Percentiles rank a stretch among this genome's conserved stretches.
Evolutionary conservation across 2,113 vertebrate species (phyloP).

Genomic region (Leuciscus idus): DNA sequence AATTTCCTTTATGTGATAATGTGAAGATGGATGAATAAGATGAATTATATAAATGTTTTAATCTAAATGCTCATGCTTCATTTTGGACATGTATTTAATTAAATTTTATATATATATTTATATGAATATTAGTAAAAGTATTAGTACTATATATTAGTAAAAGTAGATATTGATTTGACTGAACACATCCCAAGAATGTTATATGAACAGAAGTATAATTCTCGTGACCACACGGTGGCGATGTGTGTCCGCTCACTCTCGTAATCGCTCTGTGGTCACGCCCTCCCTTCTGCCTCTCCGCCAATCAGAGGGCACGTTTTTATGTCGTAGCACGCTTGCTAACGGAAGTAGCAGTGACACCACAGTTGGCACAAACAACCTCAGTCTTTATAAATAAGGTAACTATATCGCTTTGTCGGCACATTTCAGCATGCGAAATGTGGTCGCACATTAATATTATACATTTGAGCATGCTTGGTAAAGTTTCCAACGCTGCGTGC

Average conservation of each 20-base stretch:
- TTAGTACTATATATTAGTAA: no score
- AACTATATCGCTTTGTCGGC: not conserved
- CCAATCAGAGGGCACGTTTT: constrained; percentile 41
- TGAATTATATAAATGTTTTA: not conserved
- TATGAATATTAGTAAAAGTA: no score
- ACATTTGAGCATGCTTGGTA: not conserved
- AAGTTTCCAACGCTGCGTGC: not conserved
- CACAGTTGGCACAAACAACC: constrained; percentile 23
- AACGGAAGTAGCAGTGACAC: constrained; percentile 29
- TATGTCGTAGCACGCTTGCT: constrained; percentile 29
- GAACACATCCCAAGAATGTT: no score
- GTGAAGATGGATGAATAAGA: not conserved
- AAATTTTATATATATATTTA: no score
- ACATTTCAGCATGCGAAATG: not conserved
- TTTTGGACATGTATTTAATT: no score
- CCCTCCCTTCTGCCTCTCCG: not conserved
- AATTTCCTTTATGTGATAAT: not conserved
- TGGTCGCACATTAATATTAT: not conserved
- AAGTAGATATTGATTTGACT: no score
- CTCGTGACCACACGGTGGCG: not conserved
- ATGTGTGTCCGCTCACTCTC: not conserved
- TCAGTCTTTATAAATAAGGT: constrained; percentile 41
- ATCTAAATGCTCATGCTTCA: not conserved
- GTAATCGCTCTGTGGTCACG: not conserved
- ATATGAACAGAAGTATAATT: no score